Percentiles rank a stretch among this genome's conserved stretches.
Conservation (phyloP, 2,113 vertebrate species). For the Plotosus lineatus region DNA sequence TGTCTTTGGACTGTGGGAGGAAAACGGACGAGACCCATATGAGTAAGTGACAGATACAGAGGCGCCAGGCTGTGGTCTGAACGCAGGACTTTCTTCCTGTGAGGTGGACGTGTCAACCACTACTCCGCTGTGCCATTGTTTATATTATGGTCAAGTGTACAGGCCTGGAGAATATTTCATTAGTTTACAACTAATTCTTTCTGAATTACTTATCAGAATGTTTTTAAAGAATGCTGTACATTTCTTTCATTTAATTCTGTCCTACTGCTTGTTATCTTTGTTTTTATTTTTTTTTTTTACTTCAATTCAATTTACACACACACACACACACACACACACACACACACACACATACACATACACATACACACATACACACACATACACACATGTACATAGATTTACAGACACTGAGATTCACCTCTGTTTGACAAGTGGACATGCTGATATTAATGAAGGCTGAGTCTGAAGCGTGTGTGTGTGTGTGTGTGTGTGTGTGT, state of each 20-base stretch:
- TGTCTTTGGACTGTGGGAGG: too few species aligned
- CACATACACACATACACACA: slow-evolving; percentile 4
- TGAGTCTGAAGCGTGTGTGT: not conserved
- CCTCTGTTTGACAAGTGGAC: slow-evolving; percentile 14
- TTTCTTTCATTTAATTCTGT: too few species aligned
- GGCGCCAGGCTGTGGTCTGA: too few species aligned
- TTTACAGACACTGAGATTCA: slow-evolving; percentile 15
- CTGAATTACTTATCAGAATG: not conserved
- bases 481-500: slow-evolving; percentile 20
- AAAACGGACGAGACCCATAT: too few species aligned
- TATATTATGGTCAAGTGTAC: not conserved
- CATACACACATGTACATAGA: slow-evolving; percentile 31
- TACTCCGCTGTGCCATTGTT: too few species aligned
- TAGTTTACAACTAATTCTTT: not conserved
- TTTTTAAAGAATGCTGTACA: not conserved
- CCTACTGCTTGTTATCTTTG: not conserved
- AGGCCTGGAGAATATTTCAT: not conserved
- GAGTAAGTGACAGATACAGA: too few species aligned
- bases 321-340: slow-evolving; percentile 32
- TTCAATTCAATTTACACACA: not conserved
- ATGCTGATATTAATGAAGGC: slow-evolving; percentile 18
- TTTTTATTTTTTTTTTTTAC: not conserved
- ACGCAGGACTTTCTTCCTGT: too few species aligned
- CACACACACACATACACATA: not conserved
- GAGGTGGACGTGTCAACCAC: too few species aligned